phyloP scores from a whole-genome alignment of 2,113 vertebrate species.

The Varanus salvator region DNA sequence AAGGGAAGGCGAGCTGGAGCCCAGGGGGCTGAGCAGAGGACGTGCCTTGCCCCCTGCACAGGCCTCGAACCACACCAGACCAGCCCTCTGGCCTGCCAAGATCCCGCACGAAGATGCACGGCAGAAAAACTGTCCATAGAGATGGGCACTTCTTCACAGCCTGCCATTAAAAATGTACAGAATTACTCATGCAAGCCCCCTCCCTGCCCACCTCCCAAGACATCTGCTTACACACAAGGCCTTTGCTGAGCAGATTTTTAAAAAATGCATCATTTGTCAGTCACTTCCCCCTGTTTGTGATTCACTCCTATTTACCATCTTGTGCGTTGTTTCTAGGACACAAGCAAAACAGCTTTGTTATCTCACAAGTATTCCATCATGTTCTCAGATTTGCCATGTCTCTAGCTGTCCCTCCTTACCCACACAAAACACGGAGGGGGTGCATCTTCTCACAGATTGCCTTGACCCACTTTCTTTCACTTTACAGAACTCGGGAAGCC shows the following conservation, averaged over 20 bases:
- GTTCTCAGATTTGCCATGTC: not conserved
- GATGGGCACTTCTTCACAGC: too few relatives aligned
- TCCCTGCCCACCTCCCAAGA: not conserved
- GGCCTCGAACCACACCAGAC: too few relatives aligned
- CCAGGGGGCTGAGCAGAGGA: too few relatives aligned
- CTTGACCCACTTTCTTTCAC: not conserved
- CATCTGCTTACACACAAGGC: slow-evolving; percentile 26
- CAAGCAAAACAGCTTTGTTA: not conserved
- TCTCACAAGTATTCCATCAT: not conserved
- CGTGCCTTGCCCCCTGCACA: too few relatives aligned
- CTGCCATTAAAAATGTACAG: slow-evolving; percentile 54
- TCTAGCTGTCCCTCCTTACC: not conserved
- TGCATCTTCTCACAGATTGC: not conserved
- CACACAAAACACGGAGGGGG: not conserved
- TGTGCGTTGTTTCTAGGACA: slow-evolving; percentile 6
- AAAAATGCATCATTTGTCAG: slow-evolving; percentile 16
- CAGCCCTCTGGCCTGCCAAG: too few relatives aligned
- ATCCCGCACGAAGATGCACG: too few relatives aligned
- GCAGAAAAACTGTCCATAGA: too few relatives aligned
- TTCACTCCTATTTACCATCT: not conserved
- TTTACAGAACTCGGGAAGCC: not conserved
- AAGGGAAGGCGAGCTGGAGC: too few relatives aligned
- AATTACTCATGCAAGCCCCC: slow-evolving; percentile 47
- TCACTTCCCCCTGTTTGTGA: slow-evolving; percentile 32
- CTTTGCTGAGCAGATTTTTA: slow-evolving; percentile 28